Percentiles rank a stretch among this genome's conserved stretches.
These are phyloP conservation scores for Dorcus hopei DNA, from an alignment of 2,888 invertebrate genomes.

Conservation along the genomic window DNA sequence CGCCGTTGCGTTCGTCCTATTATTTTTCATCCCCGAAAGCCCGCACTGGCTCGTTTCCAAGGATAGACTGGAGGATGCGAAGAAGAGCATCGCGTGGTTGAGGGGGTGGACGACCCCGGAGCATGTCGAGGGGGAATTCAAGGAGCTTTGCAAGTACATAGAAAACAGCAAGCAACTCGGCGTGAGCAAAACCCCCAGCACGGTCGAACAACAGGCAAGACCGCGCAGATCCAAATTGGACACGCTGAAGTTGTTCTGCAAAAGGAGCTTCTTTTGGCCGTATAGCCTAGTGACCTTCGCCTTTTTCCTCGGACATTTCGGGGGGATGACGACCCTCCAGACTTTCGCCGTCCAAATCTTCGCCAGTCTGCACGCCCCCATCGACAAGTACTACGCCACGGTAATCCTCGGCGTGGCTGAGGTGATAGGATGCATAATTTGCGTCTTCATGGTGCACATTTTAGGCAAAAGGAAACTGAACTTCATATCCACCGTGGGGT, in stretches of 20 bases:
- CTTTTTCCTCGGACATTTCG: constrained; percentile 73
- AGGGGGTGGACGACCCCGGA: constrained; percentile 70
- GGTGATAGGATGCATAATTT: constrained; percentile 63
- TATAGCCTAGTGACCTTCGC: constrained; percentile 62
- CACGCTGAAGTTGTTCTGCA: constrained; percentile 51
- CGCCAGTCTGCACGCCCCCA: constrained; percentile 65
- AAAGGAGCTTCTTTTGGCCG: constrained; percentile 65
- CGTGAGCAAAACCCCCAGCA: constrained; percentile 16
- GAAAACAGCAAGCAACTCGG: constrained; percentile 20
- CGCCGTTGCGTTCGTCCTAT: constrained; percentile 59
- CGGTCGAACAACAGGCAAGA: background rate
- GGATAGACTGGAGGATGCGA: constrained; percentile 63
- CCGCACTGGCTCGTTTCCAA: constrained; percentile 76
- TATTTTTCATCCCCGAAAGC: constrained; percentile 76
- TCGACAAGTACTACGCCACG: constrained; percentile 74
- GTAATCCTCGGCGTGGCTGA: constrained; percentile 69
- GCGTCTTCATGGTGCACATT: constrained; percentile 66
- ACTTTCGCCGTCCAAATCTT: constrained; percentile 76
- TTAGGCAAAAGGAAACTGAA: constrained; percentile 70
- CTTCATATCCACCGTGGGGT: constrained; percentile 65
- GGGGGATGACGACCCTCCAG: constrained; percentile 71
- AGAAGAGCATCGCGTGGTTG: constrained; percentile 70
- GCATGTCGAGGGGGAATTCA: constrained; percentile 60
- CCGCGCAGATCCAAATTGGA: constrained; percentile 17
- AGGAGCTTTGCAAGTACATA: constrained; percentile 45